These are phyloP conservation scores for Zoanthus gigantus DNA, from an alignment of 92 coral and sea anemone genomes.

Conservation along the genomic window DNA sequence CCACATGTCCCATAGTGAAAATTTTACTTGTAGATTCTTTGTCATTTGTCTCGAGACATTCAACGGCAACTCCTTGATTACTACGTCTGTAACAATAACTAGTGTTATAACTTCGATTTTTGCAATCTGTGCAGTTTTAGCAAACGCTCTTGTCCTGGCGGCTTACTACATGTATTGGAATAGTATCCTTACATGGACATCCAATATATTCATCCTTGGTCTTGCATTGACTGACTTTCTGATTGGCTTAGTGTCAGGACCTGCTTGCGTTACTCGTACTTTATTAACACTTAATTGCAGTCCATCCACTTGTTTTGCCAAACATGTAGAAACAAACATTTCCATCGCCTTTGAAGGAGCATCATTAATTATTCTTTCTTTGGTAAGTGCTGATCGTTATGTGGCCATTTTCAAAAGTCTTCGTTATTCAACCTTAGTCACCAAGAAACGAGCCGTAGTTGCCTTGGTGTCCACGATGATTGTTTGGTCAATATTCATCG, in stretches of 20 bases:
- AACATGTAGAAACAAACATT: neutral
- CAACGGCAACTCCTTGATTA: neutral
- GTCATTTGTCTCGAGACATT: neutral
- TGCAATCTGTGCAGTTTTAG: neutral
- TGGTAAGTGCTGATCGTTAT: conserved; percentile 27
- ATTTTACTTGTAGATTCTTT: neutral
- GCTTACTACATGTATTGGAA: conserved; percentile 3
- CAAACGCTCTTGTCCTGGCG: conserved; percentile 5
- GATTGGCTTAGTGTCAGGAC: conserved; percentile 9
- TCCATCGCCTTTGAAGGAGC: conserved; percentile 26
- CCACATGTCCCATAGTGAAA: neutral
- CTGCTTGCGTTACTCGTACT: conserved; percentile 19
- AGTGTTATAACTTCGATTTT: neutral
- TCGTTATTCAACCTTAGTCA: conserved; percentile 16
- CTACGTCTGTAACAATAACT: neutral
- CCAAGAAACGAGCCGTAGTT: neutral
- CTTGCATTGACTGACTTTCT: conserved; percentile 30
- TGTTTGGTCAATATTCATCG: neutral
- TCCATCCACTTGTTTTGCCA: neutral
- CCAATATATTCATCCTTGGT: conserved; percentile 7
- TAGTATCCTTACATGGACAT: neutral
- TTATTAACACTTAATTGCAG: neutral
- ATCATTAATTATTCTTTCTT: conserved; percentile 20
- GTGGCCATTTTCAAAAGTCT: conserved; percentile 25
- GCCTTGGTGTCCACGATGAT: neutral